These are phyloP conservation scores for Drosophila vallismaia DNA, from an alignment of 2,888 invertebrate species.

Conservation along the genomic window DNA sequence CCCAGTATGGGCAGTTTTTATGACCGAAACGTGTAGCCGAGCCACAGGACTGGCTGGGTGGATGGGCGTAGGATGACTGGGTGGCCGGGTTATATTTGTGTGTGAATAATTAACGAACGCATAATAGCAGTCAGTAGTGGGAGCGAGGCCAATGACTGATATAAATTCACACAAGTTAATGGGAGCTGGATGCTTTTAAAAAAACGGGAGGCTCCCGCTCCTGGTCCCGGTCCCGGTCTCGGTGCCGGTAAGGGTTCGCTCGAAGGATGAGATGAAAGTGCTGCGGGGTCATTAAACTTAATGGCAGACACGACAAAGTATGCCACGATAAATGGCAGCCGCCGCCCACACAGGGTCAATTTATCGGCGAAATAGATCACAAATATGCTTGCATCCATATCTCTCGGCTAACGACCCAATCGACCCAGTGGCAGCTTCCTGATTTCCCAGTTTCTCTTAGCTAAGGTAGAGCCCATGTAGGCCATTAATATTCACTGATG, in stretches of 20 bases:
- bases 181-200: conserved; percentile 72
- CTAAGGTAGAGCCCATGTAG: background rate
- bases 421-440: background rate
- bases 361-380: conserved; percentile 48
- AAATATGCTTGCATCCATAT: conserved; percentile 27
- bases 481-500: conserved; percentile 16
- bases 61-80: conserved; percentile 8
- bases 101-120: conserved; percentile 77
- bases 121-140: conserved; percentile 67
- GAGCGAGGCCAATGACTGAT: conserved; percentile 63
- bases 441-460: conserved; percentile 3
- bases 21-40: conserved; percentile 75
- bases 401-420: conserved; percentile 14
- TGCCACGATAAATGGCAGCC: conserved; percentile 45
- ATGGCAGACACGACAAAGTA: conserved; percentile 49
- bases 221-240: background rate
- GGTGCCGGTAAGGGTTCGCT: background rate
- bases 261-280: conserved; percentile 45
- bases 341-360: conserved; percentile 41
- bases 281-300: conserved; percentile 50
- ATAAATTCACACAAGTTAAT: conserved; percentile 75
- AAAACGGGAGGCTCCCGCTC: conserved; percentile 36
- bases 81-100: conserved; percentile 37
- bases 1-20: conserved; percentile 66
- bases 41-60: background rate